Percentiles rank a stretch among this genome's conserved stretches.
phyloP scores from a whole-genome alignment of 2,888 invertebrate genomes.

The Panopea generosa region DNA sequence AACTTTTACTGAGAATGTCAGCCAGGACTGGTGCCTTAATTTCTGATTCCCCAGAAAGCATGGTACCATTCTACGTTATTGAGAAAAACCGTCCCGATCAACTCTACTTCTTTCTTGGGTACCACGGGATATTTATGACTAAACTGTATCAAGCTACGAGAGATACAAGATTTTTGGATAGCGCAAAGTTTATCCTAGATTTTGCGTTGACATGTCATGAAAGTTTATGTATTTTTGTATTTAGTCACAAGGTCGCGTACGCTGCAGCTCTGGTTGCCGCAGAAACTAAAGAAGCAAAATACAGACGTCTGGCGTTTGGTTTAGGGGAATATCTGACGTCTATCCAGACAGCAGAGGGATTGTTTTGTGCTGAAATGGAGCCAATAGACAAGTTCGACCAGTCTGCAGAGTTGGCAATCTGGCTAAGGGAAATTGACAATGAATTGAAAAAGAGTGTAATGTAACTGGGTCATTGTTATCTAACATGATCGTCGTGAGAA shows the following conservation, averaged over 20 bases:
- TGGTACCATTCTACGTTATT: conserved; percentile 52
- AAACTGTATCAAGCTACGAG: conserved; percentile 55
- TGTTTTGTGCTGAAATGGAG: conserved; percentile 52
- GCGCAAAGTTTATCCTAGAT: conserved; percentile 53
- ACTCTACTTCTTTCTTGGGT: conserved; percentile 64
- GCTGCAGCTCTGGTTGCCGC: conserved; percentile 61
- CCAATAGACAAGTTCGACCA: conserved; percentile 57
- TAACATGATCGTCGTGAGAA: too few relatives aligned
- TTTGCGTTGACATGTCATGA: conserved; percentile 60
- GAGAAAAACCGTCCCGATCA: conserved; percentile 52
- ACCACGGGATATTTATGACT: conserved; percentile 60
- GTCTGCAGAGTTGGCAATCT: conserved; percentile 62
- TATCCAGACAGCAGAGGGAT: conserved; percentile 57
- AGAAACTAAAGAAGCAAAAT: conserved; percentile 56
- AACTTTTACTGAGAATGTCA: conserved; percentile 38
- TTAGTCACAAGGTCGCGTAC: conserved; percentile 63
- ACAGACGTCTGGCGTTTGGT: conserved; percentile 47
- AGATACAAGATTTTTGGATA: conserved; percentile 46
- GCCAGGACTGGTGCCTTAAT: conserved; percentile 45
- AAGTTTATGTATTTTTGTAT: conserved; percentile 48
- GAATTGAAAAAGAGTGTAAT: conserved; percentile 39
- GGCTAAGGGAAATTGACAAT: conserved; percentile 51
- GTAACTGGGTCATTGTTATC: too few relatives aligned
- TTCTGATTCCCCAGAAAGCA: conserved; percentile 26
- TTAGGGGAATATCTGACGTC: conserved; percentile 55